Evolutionary conservation across 2,797 vertebrate species (phyloP).

Genomic region (Parauchenoglanis punctatus): DNA sequence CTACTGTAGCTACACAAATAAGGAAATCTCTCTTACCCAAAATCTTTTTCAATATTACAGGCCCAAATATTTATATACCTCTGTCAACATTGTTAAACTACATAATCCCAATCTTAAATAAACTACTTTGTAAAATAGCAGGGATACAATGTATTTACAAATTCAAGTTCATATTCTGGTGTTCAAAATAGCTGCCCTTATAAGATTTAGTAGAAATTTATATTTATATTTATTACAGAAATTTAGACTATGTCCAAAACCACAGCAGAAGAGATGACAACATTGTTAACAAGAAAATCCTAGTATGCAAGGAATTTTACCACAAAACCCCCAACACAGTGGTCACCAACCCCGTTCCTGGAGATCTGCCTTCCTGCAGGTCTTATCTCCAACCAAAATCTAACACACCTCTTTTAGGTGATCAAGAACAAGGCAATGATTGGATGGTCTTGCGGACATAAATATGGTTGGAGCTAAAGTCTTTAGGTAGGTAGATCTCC

Average conservation of each 20-base stretch:
- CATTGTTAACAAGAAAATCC: neutral
- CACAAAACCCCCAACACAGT: neutral
- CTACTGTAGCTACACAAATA: neutral
- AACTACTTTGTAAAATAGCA: neutral
- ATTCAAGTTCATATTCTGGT: neutral
- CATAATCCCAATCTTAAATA: conserved; percentile 15
- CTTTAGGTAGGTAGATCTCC: too few relatives aligned
- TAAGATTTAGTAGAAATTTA: neutral
- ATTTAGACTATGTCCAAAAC: neutral
- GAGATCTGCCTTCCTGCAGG: too few relatives aligned
- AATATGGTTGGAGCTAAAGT: too few relatives aligned
- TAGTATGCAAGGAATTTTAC: neutral
- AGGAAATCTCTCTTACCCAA: neutral
- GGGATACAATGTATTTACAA: neutral
- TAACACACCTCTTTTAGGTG: too few relatives aligned
- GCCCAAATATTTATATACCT: neutral
- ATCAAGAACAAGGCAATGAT: too few relatives aligned
- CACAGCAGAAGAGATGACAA: neutral
- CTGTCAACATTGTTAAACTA: conserved; percentile 1
- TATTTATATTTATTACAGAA: neutral
- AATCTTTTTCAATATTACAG: conserved; percentile 6
- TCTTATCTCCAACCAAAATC: too few relatives aligned
- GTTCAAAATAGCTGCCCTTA: neutral
- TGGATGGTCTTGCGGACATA: too few relatives aligned
- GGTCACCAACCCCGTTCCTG: too few relatives aligned